Evolutionary conservation across 2,797 vertebrate species (phyloP).

Genomic region (Fistularia tabacaria): DNA sequence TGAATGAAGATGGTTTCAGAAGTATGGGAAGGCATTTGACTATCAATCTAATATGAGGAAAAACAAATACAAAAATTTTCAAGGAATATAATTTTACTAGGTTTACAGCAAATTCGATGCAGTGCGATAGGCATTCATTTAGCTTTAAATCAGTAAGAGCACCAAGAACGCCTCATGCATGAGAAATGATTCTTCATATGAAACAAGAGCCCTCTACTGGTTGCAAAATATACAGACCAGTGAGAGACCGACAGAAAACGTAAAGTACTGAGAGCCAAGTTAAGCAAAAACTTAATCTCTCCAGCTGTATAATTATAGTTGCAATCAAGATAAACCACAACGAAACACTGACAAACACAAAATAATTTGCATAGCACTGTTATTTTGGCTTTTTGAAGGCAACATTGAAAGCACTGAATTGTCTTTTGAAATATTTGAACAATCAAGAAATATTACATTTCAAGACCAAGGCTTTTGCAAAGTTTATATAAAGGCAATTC

Average conservation of each 20-base stretch:
- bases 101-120: conserved; percentile 11
- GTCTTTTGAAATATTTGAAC: no score
- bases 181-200: conserved; percentile 13
- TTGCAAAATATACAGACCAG: conserved; percentile 16
- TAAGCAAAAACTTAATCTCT: conserved; percentile 5
- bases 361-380: no score
- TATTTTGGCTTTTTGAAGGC: no score
- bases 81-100: conserved; percentile 15
- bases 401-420: no score
- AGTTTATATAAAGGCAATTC: no score
- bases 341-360: no score
- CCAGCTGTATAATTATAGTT: conserved; percentile 11
- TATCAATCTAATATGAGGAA: conserved; percentile 22
- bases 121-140: conserved; percentile 20
- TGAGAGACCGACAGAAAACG: neutral
- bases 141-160: conserved; percentile 10
- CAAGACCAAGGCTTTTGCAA: no score
- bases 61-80: conserved; percentile 15
- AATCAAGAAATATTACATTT: no score
- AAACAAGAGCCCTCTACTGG: conserved; percentile 66
- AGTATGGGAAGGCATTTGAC: neutral
- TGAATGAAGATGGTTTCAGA: conserved; percentile 43
- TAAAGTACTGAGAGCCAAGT: conserved; percentile 17
- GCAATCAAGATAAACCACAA: conserved; percentile 9
- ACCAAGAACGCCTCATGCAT: conserved; percentile 1